Conservation (phyloP, 2,113 vertebrate genomes). For the human region DNA sequence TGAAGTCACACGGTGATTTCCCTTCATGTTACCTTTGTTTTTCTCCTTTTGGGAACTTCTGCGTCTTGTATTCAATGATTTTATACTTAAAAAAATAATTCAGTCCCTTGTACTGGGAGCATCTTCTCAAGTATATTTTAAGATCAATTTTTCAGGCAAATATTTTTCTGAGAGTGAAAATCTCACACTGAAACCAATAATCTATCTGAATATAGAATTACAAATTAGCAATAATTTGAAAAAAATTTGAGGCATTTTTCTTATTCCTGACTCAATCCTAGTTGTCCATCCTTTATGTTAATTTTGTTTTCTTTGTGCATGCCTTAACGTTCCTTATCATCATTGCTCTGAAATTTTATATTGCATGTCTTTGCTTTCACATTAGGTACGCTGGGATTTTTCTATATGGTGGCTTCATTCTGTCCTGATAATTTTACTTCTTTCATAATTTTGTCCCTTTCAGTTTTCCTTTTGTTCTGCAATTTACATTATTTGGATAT, state of each 20-base stretch:
- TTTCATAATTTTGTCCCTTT: not conserved
- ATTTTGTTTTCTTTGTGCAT: not conserved
- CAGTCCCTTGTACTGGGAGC: not conserved
- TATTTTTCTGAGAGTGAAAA: not conserved
- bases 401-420: not conserved
- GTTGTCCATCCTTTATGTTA: not conserved
- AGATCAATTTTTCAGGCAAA: not conserved
- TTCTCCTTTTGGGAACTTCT: not conserved
- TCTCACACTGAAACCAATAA: not conserved
- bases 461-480: not conserved
- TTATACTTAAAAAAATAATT: not conserved
- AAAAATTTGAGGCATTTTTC: not conserved
- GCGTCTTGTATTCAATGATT: not conserved
- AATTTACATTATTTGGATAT: not conserved
- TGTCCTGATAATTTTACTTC: not conserved
- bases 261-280: not conserved
- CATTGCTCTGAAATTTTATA: not conserved
- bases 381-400: too few relatives aligned
- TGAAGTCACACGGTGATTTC: not conserved
- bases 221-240: not conserved
- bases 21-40: not conserved
- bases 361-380: fast-evolving
- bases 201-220: not conserved
- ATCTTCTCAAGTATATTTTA: not conserved
- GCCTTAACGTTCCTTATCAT: not conserved